Conservation (phyloP, 2,113 vertebrate genomes). For the Ochotona princeps region DNA sequence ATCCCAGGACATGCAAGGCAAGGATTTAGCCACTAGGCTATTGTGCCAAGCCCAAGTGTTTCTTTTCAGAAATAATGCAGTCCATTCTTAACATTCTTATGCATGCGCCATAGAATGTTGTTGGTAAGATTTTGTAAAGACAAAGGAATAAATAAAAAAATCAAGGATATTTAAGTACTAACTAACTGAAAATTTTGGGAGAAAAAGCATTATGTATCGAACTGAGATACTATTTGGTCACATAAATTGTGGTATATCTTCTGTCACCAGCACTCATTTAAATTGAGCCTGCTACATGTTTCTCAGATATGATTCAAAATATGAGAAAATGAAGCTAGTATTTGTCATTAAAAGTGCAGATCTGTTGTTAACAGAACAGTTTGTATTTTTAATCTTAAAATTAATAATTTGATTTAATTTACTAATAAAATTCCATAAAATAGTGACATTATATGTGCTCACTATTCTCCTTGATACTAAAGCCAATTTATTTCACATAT, state of each 20-base stretch:
- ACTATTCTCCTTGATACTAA: slow-evolving; percentile 67
- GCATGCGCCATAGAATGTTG: background rate
- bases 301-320: background rate
- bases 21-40: too few relatives aligned
- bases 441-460: slow-evolving; percentile 66
- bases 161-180: background rate
- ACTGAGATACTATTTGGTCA: background rate
- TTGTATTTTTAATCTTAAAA: slow-evolving; percentile 75
- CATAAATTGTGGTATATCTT: background rate
- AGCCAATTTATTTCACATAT: slow-evolving; percentile 71
- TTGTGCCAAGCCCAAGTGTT: too few relatives aligned
- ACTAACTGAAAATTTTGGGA: background rate
- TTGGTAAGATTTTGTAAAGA: background rate
- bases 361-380: slow-evolving; percentile 59
- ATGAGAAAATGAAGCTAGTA: slow-evolving; percentile 2
- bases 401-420: slow-evolving; percentile 80
- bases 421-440: slow-evolving; percentile 65
- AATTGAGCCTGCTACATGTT: background rate
- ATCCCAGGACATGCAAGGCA: too few relatives aligned
- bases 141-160: background rate
- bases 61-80: background rate
- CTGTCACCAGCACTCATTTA: background rate
- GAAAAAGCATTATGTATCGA: background rate
- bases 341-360: slow-evolving; percentile 79
- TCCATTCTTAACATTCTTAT: background rate